These are phyloP conservation scores for Zelostemma sp. DNA, from an alignment of 1,140 invertebrate species.

Conservation along the genomic window DNA sequence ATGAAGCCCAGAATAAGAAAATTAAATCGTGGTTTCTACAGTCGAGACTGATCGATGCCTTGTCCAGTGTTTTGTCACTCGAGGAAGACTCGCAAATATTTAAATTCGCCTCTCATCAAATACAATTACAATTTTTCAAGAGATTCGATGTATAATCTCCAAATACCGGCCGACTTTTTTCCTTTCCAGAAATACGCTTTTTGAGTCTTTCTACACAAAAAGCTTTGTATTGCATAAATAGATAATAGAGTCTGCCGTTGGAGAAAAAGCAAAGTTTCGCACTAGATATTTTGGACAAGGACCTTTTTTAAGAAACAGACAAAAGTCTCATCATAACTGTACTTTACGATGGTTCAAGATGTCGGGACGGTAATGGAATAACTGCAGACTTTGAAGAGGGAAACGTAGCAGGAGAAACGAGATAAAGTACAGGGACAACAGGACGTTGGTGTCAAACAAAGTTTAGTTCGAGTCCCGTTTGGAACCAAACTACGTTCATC, in stretches of 20 bases:
- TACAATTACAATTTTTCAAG: too few relatives aligned
- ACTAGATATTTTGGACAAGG: slow-evolving; percentile 32
- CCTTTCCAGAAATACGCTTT: too few relatives aligned
- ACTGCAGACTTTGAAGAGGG: slow-evolving; percentile 42
- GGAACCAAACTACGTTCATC: slow-evolving; percentile 59
- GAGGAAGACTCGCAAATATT: too few relatives aligned
- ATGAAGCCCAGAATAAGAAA: too few relatives aligned
- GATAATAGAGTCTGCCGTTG: slow-evolving; percentile 17
- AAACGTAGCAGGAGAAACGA: slow-evolving; percentile 39
- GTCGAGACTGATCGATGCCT: too few relatives aligned
- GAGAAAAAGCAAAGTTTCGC: slow-evolving; percentile 41
- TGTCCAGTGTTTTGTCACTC: too few relatives aligned
- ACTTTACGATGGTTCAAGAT: slow-evolving; percentile 47
- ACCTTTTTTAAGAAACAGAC: slow-evolving; percentile 37
- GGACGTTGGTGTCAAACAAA: slow-evolving; percentile 65
- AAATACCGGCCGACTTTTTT: too few relatives aligned
- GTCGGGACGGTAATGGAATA: slow-evolving; percentile 60
- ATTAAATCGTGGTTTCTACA: too few relatives aligned
- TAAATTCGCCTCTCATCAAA: too few relatives aligned
- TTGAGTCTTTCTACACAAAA: not conserved
- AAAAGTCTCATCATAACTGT: slow-evolving; percentile 50
- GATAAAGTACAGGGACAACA: slow-evolving; percentile 61
- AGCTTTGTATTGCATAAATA: not conserved
- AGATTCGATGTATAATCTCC: too few relatives aligned
- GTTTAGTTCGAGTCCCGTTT: slow-evolving; percentile 60